These are phyloP conservation scores for Notamacropus eugenii DNA, from an alignment of 2,797 vertebrate genomes.

Conservation along the genomic window DNA sequence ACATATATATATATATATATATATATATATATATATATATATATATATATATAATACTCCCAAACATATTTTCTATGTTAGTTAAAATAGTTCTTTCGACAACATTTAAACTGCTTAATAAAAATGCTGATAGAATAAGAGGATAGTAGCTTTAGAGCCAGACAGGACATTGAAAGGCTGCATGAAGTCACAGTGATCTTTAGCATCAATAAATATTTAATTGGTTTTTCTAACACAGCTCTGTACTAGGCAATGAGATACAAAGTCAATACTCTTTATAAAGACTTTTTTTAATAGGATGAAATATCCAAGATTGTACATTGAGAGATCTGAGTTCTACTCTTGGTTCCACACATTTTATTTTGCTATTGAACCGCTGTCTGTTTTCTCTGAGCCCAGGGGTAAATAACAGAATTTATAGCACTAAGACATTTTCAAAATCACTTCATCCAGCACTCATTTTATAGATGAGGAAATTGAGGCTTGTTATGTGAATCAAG, in stretches of 20 bases:
- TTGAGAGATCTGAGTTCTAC: neutral
- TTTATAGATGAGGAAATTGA: neutral
- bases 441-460: neutral
- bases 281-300: neutral
- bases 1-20: too few relatives aligned
- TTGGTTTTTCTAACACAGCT: neutral
- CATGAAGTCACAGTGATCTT: neutral
- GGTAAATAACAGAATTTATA: neutral
- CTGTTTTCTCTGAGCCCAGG: neutral
- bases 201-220: neutral
- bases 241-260: neutral
- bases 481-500: neutral
- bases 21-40: too few relatives aligned
- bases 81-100: neutral
- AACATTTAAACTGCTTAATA: neutral
- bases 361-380: neutral
- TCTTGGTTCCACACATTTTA: neutral
- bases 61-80: neutral
- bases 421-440: neutral
- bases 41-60: neutral
- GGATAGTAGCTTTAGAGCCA: neutral
- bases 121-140: neutral
- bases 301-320: neutral
- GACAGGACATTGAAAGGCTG: neutral
- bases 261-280: neutral